Base-by-base conservation (phyloP, 2,797 vertebrate species). In the Sciurus vulgaris region DNA sequence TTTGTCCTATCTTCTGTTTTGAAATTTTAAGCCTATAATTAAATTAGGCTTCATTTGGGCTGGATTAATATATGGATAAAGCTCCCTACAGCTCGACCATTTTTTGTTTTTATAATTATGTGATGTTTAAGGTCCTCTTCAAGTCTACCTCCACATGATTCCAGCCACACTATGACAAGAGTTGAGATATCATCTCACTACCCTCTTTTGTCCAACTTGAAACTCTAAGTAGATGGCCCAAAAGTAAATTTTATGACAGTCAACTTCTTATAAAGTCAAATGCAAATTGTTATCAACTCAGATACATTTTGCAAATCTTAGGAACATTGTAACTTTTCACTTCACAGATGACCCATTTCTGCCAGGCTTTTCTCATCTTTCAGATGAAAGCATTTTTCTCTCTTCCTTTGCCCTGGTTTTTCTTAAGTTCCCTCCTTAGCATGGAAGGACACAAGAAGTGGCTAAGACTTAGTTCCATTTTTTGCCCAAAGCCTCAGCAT, bases 1-100 rank as follows among this genome's bases (percentile, higher is more conserved):
- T 85, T 84, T 88, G 82, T 82, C 65, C 56, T 76, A 13, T 65
- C 76, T 95, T 87, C 83, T 89, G 38, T 38, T 97, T 88, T 91
- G 78, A 91, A 93, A 65, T 72, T 88, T 56, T 65, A 93, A 73
- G 4, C 70, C 56, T 61, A 61, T 61, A 56, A 79, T 79, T 56
- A 56, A 79, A 38, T 35, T 78, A 35, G 33, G 20, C n/a, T 79
- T 79, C 24, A 56, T 79, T 79, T 56, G 24, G n/a, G n/a, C 85
- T 87, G 38, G 51, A 89, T 56, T 94, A 70, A 91, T 88, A 85
- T 67, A 65, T 93, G 56, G 35, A 70, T 70, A 81, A 93, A 83
- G 44, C 44, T 0, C 12, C 72, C 11, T 85, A 73, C 7, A 7
- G 13, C 51, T 81, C n/a, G 76, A 72, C 78, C n/a, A 47, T 56